phyloP scores from a whole-genome alignment of 2,888 invertebrate species.

The Stenodera caucasica region DNA sequence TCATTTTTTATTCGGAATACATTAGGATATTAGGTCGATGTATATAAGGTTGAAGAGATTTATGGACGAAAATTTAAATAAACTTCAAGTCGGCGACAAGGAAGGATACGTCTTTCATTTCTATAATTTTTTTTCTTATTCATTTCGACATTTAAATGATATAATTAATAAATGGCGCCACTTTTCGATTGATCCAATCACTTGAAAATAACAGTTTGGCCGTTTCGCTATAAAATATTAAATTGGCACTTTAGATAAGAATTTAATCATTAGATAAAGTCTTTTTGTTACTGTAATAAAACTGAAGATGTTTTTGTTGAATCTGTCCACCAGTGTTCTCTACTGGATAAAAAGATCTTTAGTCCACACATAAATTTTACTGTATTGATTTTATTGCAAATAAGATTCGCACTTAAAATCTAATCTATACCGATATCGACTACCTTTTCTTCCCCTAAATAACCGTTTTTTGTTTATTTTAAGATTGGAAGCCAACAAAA shows the following conservation, averaged over 20 bases:
- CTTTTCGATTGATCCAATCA: not conserved
- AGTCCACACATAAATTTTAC: conserved; percentile 48
- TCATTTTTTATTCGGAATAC: conserved; percentile 35
- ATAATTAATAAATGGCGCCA: conserved; percentile 11
- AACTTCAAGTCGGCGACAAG: conserved; percentile 10
- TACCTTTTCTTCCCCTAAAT: conserved; percentile 38
- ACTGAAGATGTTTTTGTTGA: conserved; percentile 9
- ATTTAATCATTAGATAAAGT: conserved; percentile 15
- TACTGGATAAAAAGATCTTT: conserved; percentile 8
- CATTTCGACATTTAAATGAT: not conserved
- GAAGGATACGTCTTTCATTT: conserved; percentile 14
- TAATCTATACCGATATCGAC: conserved; percentile 41
- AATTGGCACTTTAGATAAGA: conserved; percentile 11
- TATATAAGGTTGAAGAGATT: conserved; percentile 30
- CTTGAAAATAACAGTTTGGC: not conserved
- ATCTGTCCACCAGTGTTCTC: conserved; percentile 1
- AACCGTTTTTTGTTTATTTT: conserved; percentile 15
- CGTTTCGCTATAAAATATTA: conserved; percentile 13
- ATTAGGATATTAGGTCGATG: conserved; percentile 42
- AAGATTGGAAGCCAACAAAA: conserved; percentile 26
- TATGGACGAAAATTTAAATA: conserved; percentile 36
- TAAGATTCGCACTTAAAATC: conserved; percentile 45
- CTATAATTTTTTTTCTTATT: not conserved
- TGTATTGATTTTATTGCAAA: conserved; percentile 53
- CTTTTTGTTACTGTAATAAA: conserved; percentile 11